Conservation (phyloP, 2,888 invertebrate species). For the Parnassius glacialis region DNA sequence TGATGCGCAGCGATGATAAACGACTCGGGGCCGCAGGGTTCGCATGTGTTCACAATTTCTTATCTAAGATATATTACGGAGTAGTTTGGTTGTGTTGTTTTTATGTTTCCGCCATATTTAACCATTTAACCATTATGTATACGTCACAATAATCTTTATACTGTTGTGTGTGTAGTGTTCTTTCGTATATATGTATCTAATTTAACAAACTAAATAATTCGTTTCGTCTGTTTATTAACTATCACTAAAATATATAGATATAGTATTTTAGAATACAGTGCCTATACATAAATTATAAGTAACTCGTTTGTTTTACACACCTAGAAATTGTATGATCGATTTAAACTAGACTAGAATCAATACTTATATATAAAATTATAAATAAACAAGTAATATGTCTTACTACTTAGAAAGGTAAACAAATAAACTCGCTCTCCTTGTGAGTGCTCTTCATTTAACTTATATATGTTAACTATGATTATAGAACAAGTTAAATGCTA, state of each 20-base stretch:
- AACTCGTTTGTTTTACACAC: too few relatives aligned
- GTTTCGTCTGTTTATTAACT: too few relatives aligned
- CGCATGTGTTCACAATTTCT: constrained; percentile 15
- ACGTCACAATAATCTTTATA: too few relatives aligned
- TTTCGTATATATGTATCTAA: too few relatives aligned
- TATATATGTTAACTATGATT: neutral
- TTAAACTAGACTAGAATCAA: neutral
- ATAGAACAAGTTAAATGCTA: constrained; percentile 8
- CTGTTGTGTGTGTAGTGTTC: too few relatives aligned
- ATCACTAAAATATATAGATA: too few relatives aligned
- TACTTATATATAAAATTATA: neutral
- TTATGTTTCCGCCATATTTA: too few relatives aligned
- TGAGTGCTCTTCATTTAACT: constrained; percentile 14
- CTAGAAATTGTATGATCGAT: neutral
- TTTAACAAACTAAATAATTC: too few relatives aligned
- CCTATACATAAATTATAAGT: too few relatives aligned
- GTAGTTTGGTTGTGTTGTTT: constrained; percentile 2
- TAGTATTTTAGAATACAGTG: too few relatives aligned
- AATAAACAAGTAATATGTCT: neutral
- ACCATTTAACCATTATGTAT: too few relatives aligned
- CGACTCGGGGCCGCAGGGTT: constrained; percentile 3
- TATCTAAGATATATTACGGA: constrained; percentile 2
- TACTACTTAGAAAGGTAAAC: constrained; percentile 1
- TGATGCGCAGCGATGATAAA: constrained; percentile 22
- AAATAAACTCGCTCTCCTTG: constrained; percentile 4